Evolutionary conservation across 2,113 vertebrate species (phyloP).

Genomic region (Leucosticte australis): DNA sequence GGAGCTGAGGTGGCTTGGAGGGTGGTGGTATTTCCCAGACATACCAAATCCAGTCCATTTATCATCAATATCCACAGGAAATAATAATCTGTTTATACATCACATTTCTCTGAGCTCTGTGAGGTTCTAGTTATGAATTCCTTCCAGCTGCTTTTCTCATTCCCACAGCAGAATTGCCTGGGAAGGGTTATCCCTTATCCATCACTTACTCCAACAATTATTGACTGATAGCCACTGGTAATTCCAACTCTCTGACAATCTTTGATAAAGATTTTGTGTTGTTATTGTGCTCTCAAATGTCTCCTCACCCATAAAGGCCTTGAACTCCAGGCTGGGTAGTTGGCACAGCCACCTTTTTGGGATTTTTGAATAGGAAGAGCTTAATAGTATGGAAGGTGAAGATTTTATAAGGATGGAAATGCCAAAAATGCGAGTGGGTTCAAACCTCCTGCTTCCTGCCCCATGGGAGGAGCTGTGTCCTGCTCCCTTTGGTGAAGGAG

Average conservation of each 20-base stretch:
- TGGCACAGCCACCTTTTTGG: neutral
- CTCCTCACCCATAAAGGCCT: neutral
- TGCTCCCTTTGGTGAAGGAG: neutral
- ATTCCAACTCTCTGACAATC: neutral
- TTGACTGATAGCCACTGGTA: slow-evolving; percentile 39
- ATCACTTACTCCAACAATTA: slow-evolving; percentile 45
- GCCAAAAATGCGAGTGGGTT: neutral
- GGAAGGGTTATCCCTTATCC: slow-evolving; percentile 40
- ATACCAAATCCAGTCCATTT: slow-evolving; percentile 24
- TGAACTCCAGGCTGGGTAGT: neutral
- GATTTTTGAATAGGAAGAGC: neutral
- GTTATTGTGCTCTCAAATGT: neutral
- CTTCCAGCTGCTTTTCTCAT: slow-evolving; percentile 65
- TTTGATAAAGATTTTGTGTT: slow-evolving; percentile 28
- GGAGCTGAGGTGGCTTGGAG: slow-evolving; percentile 3
- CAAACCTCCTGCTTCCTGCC: neutral
- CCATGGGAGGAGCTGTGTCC: neutral
- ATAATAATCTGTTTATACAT: slow-evolving; percentile 62
- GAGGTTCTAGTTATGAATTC: slow-evolving; percentile 50
- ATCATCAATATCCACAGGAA: slow-evolving; percentile 62
- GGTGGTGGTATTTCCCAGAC: slow-evolving; percentile 2
- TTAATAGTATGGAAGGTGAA: neutral
- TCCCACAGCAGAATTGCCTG: slow-evolving; percentile 26
- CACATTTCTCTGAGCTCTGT: slow-evolving; percentile 26
- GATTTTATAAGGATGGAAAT: neutral